Evolutionary conservation across 2,113 vertebrate genomes (phyloP), one percentile per base, ranked within the genome.

Genomic region (Corythornis cristatus): DNA sequence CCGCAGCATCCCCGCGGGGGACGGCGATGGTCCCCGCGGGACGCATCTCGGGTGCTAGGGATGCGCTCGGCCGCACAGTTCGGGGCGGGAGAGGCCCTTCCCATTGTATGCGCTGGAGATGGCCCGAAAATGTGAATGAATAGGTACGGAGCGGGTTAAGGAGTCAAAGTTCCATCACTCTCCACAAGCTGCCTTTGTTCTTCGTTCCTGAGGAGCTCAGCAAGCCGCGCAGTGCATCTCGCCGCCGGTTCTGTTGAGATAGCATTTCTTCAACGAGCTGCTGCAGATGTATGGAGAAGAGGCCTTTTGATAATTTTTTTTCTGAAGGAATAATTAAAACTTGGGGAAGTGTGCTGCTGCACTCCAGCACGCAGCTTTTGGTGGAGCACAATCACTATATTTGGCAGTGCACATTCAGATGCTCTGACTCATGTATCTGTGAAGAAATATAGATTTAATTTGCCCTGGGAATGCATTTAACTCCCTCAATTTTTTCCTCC

Each of bases 381-480:
- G 58, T 60, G 48, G 79, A 94, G 76, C 46, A 62, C 58, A 23
- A 51, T 81, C 15, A 3, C 92, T 93, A 28, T 71, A 91, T 91
- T 91, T 85, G 79, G 90, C 86, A 67, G 12, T 57, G 64, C 46
- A 4, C 37, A 16, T 74, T 86, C 65, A 71, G 83, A 91, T 90
- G 76, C 76, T 95, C 88, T 94, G 95, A 94, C 64, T 93, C 95
- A 93, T 31, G 12, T 71, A 89, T 88, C 90, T 48, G 50, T 46
- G 73, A 77, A 93, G 92, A 96, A 94, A 95, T 78, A 94, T 22
- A 64, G 83, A 64, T 91, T 91, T 79, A 83, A 13, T 95, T 96
- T 93, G 60, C 72, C 77, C 68, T 29, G 57, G 65, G 68, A 94
- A 86, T 42, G 76, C 88, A 86, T 64, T 95, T 77, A 62, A 77